Percentiles rank a stretch among this genome's conserved stretches.
phyloP scores from a whole-genome alignment of 92 coral and sea anemone genomes.

The Parazoanthus swiftii region DNA sequence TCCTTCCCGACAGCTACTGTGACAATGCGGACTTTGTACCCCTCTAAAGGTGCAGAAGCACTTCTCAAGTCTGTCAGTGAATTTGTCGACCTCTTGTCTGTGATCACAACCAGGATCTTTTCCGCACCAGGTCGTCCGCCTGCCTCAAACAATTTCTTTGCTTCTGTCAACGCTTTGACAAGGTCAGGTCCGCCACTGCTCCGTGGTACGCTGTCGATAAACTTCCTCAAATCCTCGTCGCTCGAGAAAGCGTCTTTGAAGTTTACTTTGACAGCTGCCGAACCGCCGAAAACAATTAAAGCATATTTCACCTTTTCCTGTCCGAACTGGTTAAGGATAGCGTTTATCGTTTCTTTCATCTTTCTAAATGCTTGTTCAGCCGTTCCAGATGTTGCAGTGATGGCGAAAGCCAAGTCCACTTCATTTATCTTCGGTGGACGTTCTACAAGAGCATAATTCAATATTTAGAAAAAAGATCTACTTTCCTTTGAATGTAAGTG shows the following conservation, averaged over 20 bases:
- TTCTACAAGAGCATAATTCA: conserved; percentile 3
- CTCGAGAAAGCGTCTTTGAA: conserved; percentile 70
- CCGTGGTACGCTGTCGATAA: conserved; percentile 17
- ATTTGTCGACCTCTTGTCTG: conserved; percentile 27
- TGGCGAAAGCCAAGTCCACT: conserved; percentile 50
- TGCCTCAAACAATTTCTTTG: conserved; percentile 8
- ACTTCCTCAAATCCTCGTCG: conserved; percentile 31
- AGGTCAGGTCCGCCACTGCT: conserved; percentile 31
- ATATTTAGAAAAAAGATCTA: background rate
- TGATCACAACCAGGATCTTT: conserved; percentile 17
- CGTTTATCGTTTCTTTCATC: conserved; percentile 45
- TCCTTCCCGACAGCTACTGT: conserved; percentile 26
- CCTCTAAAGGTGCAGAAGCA: conserved; percentile 30
- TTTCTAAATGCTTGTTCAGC: conserved; percentile 40
- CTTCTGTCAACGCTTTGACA: conserved; percentile 29
- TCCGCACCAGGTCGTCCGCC: conserved; percentile 22
- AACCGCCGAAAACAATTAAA: conserved; percentile 69
- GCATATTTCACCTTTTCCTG: conserved; percentile 57
- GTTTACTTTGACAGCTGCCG: conserved; percentile 56
- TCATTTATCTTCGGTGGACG: conserved; percentile 24
- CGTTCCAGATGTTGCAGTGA: conserved; percentile 50
- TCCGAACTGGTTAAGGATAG: conserved; percentile 42
- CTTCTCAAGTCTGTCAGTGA: conserved; percentile 16
- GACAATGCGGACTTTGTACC: conserved; percentile 10
- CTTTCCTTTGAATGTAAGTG: too few species aligned